A percentile compares a stretch with the other conserved stretches of the same genome.
Conservation (phyloP, 2,888 invertebrate species). For the Eupeodes luniger region DNA sequence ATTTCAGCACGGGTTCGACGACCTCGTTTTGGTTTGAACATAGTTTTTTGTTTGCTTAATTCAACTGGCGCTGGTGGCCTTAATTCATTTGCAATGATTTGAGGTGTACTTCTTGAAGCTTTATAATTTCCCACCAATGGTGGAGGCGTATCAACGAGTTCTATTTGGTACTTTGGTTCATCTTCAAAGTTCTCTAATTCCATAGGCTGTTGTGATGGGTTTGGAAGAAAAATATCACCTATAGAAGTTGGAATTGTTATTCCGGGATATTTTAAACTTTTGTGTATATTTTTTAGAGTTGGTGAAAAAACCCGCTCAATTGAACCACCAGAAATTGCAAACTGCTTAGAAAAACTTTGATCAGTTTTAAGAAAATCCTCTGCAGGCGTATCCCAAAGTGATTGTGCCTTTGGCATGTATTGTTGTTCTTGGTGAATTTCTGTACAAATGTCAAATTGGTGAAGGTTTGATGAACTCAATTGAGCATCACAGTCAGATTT, state of each 20-base stretch:
- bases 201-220: too few relatives aligned
- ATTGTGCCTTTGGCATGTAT: not conserved
- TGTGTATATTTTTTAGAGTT: not conserved
- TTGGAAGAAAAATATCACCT: not conserved
- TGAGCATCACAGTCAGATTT: not conserved
- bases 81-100: not conserved
- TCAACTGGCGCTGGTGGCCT: not conserved
- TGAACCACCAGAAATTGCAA: conserved; percentile 19
- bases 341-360: not conserved
- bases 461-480: not conserved
- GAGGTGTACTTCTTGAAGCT: not conserved
- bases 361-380: not conserved
- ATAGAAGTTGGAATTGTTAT: not conserved
- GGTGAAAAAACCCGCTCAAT: conserved; percentile 19
- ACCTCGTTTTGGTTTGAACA: conserved; percentile 34
- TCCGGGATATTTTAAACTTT: not conserved
- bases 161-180: conserved; percentile 45
- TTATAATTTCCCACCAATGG: conserved; percentile 31
- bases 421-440: not conserved
- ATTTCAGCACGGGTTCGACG: conserved; percentile 50
- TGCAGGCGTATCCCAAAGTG: conserved; percentile 5
- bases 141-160: conserved; percentile 58
- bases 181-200: not conserved
- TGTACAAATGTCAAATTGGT: not conserved
- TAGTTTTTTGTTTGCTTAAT: not conserved